These are phyloP conservation scores for Ooceraea biroi DNA, from an alignment of 1,140 invertebrate genomes.

Conservation along the genomic window DNA sequence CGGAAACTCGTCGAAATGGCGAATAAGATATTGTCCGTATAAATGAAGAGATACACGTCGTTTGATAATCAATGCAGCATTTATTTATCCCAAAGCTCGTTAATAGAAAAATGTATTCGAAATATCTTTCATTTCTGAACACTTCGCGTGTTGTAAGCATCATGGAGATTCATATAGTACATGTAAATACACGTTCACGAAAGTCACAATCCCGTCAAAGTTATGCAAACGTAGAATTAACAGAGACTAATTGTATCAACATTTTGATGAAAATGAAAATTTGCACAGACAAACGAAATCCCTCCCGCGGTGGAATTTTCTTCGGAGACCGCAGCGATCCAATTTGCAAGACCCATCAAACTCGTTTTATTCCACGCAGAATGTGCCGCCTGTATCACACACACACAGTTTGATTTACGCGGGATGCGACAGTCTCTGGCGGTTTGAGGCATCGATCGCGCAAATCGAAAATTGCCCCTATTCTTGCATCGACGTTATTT, in stretches of 20 bases:
- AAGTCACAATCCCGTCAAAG: not conserved
- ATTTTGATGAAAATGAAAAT: not conserved
- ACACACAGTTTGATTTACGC: slow-evolving; percentile 25
- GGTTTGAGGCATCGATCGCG: slow-evolving; percentile 37
- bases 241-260: too few relatives aligned
- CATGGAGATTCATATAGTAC: not conserved
- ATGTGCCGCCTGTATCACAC: not conserved
- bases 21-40: not conserved
- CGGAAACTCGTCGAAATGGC: not conserved
- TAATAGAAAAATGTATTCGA: not conserved
- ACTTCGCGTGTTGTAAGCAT: not conserved
- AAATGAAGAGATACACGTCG: not conserved
- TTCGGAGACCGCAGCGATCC: not conserved
- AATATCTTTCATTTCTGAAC: slow-evolving; percentile 1
- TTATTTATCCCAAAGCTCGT: not conserved
- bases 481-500: slow-evolving; percentile 59
- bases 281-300: not conserved
- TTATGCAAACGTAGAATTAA: not conserved
- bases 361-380: slow-evolving; percentile 10
- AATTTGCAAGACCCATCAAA: slow-evolving; percentile 32
- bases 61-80: not conserved
- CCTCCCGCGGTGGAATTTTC: not conserved
- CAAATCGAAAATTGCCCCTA: slow-evolving; percentile 54
- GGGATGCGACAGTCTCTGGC: slow-evolving; percentile 20
- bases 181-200: not conserved